A percentile compares a stretch with the other conserved stretches of the same genome.
Conservation (phyloP, 1,140 invertebrate species). For the Notospermus geniculatus region DNA sequence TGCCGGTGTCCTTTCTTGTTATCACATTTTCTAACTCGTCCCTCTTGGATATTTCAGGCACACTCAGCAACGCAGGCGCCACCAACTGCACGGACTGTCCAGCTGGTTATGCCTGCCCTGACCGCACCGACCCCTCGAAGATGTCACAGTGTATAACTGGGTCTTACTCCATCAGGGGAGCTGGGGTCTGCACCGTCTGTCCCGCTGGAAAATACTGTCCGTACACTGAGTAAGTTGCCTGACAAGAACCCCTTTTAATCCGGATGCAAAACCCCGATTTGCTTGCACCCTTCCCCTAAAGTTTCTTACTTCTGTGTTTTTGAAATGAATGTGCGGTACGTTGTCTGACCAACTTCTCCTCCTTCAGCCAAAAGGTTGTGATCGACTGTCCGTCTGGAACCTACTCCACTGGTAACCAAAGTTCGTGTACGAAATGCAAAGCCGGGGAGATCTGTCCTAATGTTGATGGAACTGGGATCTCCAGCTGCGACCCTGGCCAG, state of each 20-base stretch:
- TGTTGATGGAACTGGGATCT: slow-evolving; percentile 17
- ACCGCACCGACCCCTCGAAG: slow-evolving; percentile 24
- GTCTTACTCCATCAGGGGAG: slow-evolving; percentile 29
- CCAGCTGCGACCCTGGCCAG: slow-evolving; percentile 16
- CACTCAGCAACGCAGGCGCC: slow-evolving; percentile 29
- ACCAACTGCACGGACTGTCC: slow-evolving; percentile 36
- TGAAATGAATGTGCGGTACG: neutral
- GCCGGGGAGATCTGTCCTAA: slow-evolving; percentile 19
- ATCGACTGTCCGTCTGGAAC: slow-evolving; percentile 12
- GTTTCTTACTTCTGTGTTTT: neutral
- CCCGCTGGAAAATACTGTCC: slow-evolving; percentile 33
- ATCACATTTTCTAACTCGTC: no score
- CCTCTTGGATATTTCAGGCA: slow-evolving; percentile 13
- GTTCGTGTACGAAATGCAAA: slow-evolving; percentile 17
- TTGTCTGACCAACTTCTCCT: neutral
- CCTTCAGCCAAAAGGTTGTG: slow-evolving; percentile 3
- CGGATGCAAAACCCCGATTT: no score
- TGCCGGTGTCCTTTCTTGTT: neutral
- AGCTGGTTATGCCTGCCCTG: slow-evolving; percentile 36
- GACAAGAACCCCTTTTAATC: neutral
- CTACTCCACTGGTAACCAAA: slow-evolving; percentile 17
- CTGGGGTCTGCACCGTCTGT: slow-evolving; percentile 32
- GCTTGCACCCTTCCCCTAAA: slow-evolving; percentile 1
- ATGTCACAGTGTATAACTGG: slow-evolving; percentile 33
- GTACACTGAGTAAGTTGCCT: slow-evolving; percentile 26